Conservation (phyloP, 2,888 invertebrate genomes). For the Calameuta filiformis region DNA sequence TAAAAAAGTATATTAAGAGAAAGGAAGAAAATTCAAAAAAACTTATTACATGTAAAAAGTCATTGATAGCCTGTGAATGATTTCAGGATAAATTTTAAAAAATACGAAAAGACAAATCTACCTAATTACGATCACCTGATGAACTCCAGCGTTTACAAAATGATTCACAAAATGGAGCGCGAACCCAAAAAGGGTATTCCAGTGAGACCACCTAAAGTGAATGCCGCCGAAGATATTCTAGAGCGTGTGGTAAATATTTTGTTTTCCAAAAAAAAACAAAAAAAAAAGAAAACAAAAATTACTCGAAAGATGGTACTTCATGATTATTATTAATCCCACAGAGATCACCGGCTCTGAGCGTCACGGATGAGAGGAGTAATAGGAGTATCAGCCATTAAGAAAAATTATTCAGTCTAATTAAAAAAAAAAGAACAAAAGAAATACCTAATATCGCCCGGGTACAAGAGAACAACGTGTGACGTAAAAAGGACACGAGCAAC, state of each 20-base stretch:
- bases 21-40: too few relatives aligned
- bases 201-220: slow-evolving; percentile 72
- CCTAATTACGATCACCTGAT: slow-evolving; percentile 80
- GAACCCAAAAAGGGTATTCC: slow-evolving; percentile 76
- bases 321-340: slow-evolving; percentile 24
- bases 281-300: slow-evolving; percentile 4
- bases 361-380: slow-evolving; percentile 48
- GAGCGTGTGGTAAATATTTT: slow-evolving; percentile 56
- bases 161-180: slow-evolving; percentile 81
- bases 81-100: slow-evolving; percentile 88
- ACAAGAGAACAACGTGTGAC: slow-evolving; percentile 1
- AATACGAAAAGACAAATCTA: slow-evolving; percentile 79
- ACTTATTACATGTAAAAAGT: background rate
- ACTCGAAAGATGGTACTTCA: background rate
- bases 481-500: too few relatives aligned
- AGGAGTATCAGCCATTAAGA: slow-evolving; percentile 53
- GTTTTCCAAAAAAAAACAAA: background rate
- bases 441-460: slow-evolving; percentile 1
- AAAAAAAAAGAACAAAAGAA: slow-evolving; percentile 15
- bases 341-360: slow-evolving; percentile 58
- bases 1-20: too few relatives aligned
- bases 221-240: slow-evolving; percentile 74
- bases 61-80: background rate
- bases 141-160: slow-evolving; percentile 83
- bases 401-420: slow-evolving; percentile 17